phyloP scores from a whole-genome alignment of 2,797 vertebrate species.

The Carcharodon carcharias region DNA sequence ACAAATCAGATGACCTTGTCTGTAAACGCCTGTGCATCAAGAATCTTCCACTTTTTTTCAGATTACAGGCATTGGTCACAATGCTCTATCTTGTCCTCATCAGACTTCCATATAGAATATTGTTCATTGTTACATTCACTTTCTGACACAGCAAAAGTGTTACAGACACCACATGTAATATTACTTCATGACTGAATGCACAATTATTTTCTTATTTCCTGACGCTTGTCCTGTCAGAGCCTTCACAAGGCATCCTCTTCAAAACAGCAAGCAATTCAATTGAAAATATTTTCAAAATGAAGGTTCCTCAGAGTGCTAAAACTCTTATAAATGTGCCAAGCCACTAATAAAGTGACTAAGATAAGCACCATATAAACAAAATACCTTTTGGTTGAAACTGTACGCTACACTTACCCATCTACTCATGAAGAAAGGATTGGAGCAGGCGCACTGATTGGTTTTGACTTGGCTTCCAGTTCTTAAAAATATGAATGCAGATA shows the following conservation, averaged over 20 bases:
- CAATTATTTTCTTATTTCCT: neutral
- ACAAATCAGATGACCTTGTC: neutral
- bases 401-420: too few species aligned
- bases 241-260: neutral
- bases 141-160: neutral
- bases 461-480: neutral
- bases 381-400: too few species aligned
- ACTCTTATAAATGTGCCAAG: neutral
- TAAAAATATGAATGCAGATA: neutral
- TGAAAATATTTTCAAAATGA: neutral
- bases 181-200: neutral
- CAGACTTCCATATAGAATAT: neutral
- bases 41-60: neutral
- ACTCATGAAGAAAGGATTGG: too few species aligned
- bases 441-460: neutral
- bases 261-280: neutral
- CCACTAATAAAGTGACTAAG: neutral
- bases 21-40: neutral
- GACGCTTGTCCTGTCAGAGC: neutral
- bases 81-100: neutral
- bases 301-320: neutral
- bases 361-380: neutral
- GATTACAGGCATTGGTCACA: neutral
- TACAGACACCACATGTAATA: neutral
- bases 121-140: too few species aligned